Conservation (phyloP, 2,797 vertebrate species). For the Muscicapa comitata region DNA sequence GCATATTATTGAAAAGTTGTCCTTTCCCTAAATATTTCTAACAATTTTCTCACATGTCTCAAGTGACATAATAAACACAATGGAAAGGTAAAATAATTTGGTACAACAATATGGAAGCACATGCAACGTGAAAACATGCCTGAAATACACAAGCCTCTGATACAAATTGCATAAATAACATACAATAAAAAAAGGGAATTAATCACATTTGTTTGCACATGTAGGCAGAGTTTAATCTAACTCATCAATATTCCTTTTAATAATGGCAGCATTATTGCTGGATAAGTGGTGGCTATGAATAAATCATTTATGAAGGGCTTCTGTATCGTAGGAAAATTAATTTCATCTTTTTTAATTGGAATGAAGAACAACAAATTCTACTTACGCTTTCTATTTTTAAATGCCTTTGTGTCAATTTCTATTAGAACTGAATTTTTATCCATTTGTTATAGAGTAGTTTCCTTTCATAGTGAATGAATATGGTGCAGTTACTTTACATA, state of each 20-base stretch:
- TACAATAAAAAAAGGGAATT: neutral
- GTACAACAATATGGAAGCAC: neutral
- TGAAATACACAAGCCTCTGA: neutral
- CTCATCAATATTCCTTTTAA: constrained; percentile 44
- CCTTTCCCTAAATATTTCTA: neutral
- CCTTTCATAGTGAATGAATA: neutral
- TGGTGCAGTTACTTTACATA: neutral
- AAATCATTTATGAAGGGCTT: constrained; percentile 7
- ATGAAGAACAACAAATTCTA: constrained; percentile 2
- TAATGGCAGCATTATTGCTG: neutral
- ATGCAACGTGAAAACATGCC: neutral
- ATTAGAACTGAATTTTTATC: neutral
- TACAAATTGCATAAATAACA: neutral
- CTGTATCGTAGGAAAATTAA: neutral
- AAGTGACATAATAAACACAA: neutral
- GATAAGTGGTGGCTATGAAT: constrained; percentile 28
- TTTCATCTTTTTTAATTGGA: constrained; percentile 16
- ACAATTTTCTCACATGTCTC: neutral
- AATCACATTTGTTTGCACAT: constrained; percentile 19
- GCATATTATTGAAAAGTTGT: neutral
- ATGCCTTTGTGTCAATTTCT: neutral
- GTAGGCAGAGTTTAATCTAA: constrained; percentile 3
- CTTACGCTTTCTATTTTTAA: constrained; percentile 15
- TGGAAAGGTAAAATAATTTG: neutral
- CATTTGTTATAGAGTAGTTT: neutral